These are phyloP conservation scores for Sciurus vulgaris DNA, from an alignment of 2,797 vertebrate genomes.

Conservation along the genomic window DNA sequence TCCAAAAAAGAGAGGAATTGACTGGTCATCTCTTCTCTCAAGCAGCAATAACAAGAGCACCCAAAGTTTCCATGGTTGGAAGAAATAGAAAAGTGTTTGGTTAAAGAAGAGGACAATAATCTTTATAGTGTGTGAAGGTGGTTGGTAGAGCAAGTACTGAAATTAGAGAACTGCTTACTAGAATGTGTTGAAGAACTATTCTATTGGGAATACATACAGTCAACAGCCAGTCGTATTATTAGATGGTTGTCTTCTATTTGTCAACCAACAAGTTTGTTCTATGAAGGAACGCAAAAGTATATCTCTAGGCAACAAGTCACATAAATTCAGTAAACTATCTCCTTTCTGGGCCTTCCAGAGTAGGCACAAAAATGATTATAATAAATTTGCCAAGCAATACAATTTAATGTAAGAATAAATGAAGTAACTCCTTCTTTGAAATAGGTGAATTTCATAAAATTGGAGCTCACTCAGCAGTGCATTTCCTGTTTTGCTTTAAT, in stretches of 20 bases:
- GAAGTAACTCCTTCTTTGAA: background rate
- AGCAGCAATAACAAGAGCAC: slow-evolving; percentile 7
- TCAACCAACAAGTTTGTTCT: background rate
- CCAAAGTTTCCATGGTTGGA: background rate
- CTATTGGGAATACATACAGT: background rate
- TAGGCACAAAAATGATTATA: slow-evolving; percentile 51
- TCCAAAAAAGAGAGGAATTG: background rate
- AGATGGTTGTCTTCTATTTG: background rate
- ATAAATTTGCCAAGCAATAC: background rate
- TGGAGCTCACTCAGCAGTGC: background rate
- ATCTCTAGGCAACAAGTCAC: slow-evolving; percentile 4
- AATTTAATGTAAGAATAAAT: slow-evolving; percentile 30
- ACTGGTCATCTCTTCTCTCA: background rate
- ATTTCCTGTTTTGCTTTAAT: background rate
- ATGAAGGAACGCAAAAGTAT: slow-evolving; percentile 19
- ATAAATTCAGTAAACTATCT: slow-evolving; percentile 38
- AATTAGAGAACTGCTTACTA: background rate
- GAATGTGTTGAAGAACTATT: slow-evolving; percentile 21
- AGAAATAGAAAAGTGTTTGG: slow-evolving; percentile 2
- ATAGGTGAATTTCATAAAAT: background rate
- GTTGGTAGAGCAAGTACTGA: background rate
- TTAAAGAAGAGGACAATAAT: background rate
- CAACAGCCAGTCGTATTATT: slow-evolving; percentile 1
- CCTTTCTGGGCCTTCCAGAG: background rate
- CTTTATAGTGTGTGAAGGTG: background rate